phyloP scores from a whole-genome alignment of 2,113 vertebrate species.

The Mus spicilegus region DNA sequence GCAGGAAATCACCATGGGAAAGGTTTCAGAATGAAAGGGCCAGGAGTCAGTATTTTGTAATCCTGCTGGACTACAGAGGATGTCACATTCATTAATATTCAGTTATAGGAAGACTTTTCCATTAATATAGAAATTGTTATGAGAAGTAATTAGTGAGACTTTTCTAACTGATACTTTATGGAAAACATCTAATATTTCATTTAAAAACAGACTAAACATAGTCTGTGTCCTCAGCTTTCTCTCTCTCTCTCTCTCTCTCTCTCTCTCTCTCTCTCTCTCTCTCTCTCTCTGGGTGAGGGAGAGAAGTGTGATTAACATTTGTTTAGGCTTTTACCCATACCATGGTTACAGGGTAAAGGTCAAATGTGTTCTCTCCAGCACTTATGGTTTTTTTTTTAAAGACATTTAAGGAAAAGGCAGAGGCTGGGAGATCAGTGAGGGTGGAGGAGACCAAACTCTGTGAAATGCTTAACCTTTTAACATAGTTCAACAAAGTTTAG shows the following conservation, averaged over 20 bases:
- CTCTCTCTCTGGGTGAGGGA: constrained; percentile 10
- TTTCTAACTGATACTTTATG: constrained; percentile 21
- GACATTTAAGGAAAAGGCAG: constrained; percentile 75
- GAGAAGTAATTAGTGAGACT: background rate
- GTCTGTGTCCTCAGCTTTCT: background rate
- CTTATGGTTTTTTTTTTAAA: background rate
- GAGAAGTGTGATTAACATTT: constrained; percentile 68
- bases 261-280: background rate
- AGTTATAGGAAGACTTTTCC: background rate
- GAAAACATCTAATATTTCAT: constrained; percentile 68
- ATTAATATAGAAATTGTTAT: constrained; percentile 32
- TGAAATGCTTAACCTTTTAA: constrained; percentile 89
- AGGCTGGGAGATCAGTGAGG: constrained; percentile 58
- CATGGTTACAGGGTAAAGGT: constrained; percentile 67
- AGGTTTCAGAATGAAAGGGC: background rate
- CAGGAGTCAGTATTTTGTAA: background rate
- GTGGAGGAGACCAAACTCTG: constrained; percentile 83
- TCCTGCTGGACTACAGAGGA: background rate
- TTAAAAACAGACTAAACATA: constrained; percentile 61
- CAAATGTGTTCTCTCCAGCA: constrained; percentile 79
- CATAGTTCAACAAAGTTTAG: constrained; percentile 84
- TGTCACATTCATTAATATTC: background rate
- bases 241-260: too few relatives aligned
- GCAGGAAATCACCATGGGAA: background rate
- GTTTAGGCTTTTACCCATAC: constrained; percentile 77